Conservation (phyloP, 2,113 vertebrate genomes). For the Amblyopsis rosae region DNA sequence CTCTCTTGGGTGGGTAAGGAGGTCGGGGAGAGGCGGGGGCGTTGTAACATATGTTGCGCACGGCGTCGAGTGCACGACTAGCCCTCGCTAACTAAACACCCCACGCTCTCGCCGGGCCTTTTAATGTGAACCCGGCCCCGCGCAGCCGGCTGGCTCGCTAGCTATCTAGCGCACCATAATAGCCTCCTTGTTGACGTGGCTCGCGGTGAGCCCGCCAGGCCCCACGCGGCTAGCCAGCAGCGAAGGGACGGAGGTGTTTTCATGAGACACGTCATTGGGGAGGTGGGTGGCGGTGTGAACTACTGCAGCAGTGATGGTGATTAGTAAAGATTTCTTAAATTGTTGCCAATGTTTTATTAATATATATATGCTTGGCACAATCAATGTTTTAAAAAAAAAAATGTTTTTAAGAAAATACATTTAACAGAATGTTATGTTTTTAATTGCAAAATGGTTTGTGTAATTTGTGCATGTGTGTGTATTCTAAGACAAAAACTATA, state of each 20-base stretch:
- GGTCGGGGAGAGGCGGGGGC: slow-evolving; percentile 3
- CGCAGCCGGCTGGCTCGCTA: no score
- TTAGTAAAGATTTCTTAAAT: slow-evolving; percentile 22
- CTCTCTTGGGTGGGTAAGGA: slow-evolving; percentile 35
- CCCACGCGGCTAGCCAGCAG: neutral
- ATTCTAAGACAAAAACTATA: no score
- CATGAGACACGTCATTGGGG: slow-evolving; percentile 30
- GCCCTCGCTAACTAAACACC: slow-evolving; percentile 61
- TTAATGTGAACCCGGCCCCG: slow-evolving; percentile 53
- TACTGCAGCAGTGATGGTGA: slow-evolving; percentile 13
- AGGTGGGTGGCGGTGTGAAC: slow-evolving; percentile 22
- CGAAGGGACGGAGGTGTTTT: slow-evolving; percentile 13
- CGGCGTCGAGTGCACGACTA: slow-evolving; percentile 51
- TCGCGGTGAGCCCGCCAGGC: slow-evolving; percentile 58
- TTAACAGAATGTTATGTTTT: neutral
- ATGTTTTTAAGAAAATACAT: neutral
- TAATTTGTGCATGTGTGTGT: neutral
- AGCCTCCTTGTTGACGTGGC: slow-evolving; percentile 26
- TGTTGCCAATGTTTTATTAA: slow-evolving; percentile 19
- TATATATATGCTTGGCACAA: slow-evolving; percentile 19
- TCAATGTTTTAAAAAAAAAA: no score
- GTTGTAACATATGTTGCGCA: slow-evolving; percentile 64
- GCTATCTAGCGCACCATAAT: no score
- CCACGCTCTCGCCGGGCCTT: slow-evolving; percentile 60
- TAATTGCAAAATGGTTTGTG: neutral